Conservation (phyloP, 2,888 invertebrate genomes). For the Resseliella maxima region DNA sequence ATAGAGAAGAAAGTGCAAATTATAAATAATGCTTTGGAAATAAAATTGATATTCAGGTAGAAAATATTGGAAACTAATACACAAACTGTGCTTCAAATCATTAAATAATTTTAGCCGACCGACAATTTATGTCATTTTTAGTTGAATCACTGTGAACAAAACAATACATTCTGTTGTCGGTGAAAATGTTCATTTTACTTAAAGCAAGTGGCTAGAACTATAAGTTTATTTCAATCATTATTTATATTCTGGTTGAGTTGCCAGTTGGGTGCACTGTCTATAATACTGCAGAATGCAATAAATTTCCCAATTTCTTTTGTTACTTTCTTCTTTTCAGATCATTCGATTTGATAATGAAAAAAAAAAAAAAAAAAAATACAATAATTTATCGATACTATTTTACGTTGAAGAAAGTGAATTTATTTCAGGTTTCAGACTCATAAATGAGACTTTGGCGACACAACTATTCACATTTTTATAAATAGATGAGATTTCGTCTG, state of each 20-base stretch:
- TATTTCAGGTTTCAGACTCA: not conserved
- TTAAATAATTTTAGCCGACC: not conserved
- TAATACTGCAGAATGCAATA: not conserved
- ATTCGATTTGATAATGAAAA: not conserved
- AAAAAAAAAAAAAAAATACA: not conserved
- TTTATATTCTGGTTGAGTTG: not conserved
- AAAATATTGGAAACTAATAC: not conserved
- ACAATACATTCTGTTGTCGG: not conserved
- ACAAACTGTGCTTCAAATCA: not conserved
- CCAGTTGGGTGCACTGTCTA: not conserved
- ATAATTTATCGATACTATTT: slow-evolving; percentile 35
- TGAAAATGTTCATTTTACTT: not conserved
- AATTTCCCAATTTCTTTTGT: slow-evolving; percentile 23
- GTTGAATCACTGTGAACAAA: not conserved
- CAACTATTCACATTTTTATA: not conserved
- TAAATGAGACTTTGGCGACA: slow-evolving; percentile 39
- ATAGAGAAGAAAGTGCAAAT: slow-evolving; percentile 36
- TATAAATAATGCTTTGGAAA: not conserved
- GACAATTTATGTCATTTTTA: slow-evolving; percentile 44
- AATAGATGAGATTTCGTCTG: not conserved
- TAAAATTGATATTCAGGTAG: slow-evolving; percentile 1
- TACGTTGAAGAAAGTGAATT: slow-evolving; percentile 25
- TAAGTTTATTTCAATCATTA: not conserved
- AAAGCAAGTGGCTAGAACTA: not conserved
- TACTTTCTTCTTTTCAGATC: slow-evolving; percentile 27